phyloP scores from a whole-genome alignment of 2,113 vertebrate species.

The Onychorhynchus coronatus region DNA sequence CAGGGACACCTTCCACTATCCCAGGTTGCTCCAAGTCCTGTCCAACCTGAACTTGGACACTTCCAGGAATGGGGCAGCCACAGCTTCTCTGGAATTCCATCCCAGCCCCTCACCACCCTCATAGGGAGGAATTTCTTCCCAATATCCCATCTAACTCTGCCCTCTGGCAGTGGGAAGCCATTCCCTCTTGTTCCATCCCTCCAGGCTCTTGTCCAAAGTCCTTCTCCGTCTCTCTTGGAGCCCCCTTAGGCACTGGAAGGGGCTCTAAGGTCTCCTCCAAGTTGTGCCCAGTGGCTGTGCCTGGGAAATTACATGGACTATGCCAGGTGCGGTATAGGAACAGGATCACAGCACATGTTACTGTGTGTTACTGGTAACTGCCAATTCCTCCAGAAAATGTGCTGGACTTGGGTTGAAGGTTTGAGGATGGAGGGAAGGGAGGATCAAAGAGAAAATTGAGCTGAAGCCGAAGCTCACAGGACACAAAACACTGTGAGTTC shows the following conservation, averaged over 20 bases:
- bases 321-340: rapidly evolving
- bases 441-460: not conserved
- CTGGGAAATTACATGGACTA: not conserved
- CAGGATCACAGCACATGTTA: not conserved
- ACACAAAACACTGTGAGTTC: rapidly evolving
- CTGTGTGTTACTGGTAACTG: rapidly evolving
- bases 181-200: not conserved
- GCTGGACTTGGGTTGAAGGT: not conserved
- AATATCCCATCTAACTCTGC: rapidly evolving
- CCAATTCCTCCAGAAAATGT: not conserved
- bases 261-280: not conserved
- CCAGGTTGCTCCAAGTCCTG: rapidly evolving
- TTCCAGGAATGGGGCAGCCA: not conserved
- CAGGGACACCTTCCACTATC: not conserved
- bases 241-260: not conserved
- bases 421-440: not conserved
- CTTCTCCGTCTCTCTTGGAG: not conserved
- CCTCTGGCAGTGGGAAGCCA: not conserved
- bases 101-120: rapidly evolving
- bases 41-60: not conserved
- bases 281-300: not conserved
- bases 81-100: not conserved
- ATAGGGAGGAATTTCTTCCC: not conserved
- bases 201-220: rapidly evolving
- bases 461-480: not conserved